Base-by-base conservation (phyloP, 2,888 invertebrate genomes). In the Dasypogon diadema region DNA sequence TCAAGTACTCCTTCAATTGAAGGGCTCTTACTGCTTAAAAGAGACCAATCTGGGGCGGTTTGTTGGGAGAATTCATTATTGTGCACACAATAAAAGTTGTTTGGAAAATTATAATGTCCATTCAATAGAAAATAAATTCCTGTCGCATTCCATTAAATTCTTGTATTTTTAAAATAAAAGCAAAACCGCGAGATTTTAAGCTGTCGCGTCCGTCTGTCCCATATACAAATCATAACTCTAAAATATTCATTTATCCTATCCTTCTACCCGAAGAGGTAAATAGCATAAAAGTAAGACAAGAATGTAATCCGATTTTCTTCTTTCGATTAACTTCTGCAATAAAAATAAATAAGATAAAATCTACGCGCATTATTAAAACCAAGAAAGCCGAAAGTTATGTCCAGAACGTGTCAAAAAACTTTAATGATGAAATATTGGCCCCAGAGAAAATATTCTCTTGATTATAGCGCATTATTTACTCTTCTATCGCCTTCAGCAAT, bases 261-360 rank as follows among this genome's bases (percentile, higher is more conserved):
- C n/a, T n/a, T n/a, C n/a, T n/a, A n/a, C n/a, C n/a, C n/a, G n/a
- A n/a, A n/a, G n/a, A n/a, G n/a, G n/a, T n/a, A n/a, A n/a, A n/a
- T n/a, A n/a, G n/a, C n/a, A n/a, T n/a, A 30, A 8, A 30, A 30
- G 8, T 8, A 30, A 30, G 30, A 8, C 30, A 8, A 30, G 30
- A 30, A 30, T 8, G 30, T 30, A 30, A 30, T 30, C 30, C 30
- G 30, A 30, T 30, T 30, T 30, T 30, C 30, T 3, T 30, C 8
- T n/a, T 8, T 5, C 8, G 30, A 30, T 8, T 8, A 30, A 8
- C 30, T 30, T 8, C 30, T 30, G 4, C 30, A 30, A 8, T 74
- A 42, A 42, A 74, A 74, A 74, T 74, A 74, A 74, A 74, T 74
- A 74, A 74, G 74, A 74, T 60, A 58, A 58, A 74, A 74, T 74